Base-by-base conservation (phyloP, 2,113 vertebrate genomes). In the Dunckerocampus dactyliophorus region DNA sequence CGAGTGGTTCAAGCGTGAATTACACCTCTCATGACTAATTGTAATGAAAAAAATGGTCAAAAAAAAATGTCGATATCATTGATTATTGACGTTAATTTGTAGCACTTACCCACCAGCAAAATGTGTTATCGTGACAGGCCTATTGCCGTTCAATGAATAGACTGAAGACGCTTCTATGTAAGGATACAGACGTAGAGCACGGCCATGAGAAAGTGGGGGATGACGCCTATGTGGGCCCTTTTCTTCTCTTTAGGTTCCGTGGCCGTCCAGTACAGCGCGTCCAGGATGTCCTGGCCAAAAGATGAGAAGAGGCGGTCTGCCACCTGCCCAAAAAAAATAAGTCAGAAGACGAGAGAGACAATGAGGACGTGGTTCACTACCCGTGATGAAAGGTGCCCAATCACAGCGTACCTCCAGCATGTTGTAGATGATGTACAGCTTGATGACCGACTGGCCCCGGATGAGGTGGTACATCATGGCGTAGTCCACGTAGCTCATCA, bases 381-480 rank as follows among this genome's bases (percentile, higher is more conserved):
- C 6, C 47, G 21, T 10, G 0, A 16, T 24, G 8, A 34, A 57
- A 22, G 54, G 17, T 14, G 15, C 21, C 10, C 53, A 21, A 2
- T 19, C 2, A 14, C 3, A 31, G 47, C 13, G 24, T 92, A 99
- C 97, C 95, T 99, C 97, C 13, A 99, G 90, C 97, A 99, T 99
- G 84, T 99, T 99, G 90, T 99, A 99, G 86, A 99, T 99, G 90
- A 99, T 99, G 85, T 99, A 99, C 59, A 99, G 94, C 71, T 99
- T 99, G 91, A 99, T 99, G 88, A 99, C 97, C 34, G 97, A 98
- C 84, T 99, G 97, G 24, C 97, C 96, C 70, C 97, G 84, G 81
- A 99, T 99, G 76, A 99, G 91, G 82, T 99, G 97, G 82, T 98
- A 99, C 95, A 98, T 98, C 97, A 99, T 99, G 84, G 97, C 94